Evolutionary conservation across 2,113 vertebrate species (phyloP).

Genomic region (Nibea albiflora): DNA sequence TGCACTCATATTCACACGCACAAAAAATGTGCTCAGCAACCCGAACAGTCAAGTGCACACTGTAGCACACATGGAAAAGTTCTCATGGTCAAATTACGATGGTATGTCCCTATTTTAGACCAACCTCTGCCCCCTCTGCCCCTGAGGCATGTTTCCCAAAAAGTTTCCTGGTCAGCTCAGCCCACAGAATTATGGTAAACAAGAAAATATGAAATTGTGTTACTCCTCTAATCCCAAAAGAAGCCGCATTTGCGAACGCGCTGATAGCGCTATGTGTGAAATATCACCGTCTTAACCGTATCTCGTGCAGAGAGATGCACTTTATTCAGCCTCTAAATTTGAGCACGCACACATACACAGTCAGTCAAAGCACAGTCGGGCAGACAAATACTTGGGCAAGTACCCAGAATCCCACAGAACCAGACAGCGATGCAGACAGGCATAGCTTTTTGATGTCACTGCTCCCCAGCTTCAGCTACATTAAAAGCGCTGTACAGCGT

Average conservation of each 20-base stretch:
- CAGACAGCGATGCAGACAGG: slow-evolving; percentile 33
- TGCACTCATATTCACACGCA: neutral
- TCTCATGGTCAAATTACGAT: slow-evolving; percentile 66
- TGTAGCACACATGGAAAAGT: slow-evolving; percentile 47
- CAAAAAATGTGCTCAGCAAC: slow-evolving; percentile 22
- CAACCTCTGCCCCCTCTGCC: slow-evolving; percentile 51
- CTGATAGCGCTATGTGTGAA: neutral
- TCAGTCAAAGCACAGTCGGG: slow-evolving; percentile 35
- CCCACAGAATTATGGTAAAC: neutral
- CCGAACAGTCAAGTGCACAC: slow-evolving; percentile 24
- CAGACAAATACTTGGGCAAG: slow-evolving; percentile 30
- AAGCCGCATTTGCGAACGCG: neutral
- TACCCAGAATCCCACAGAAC: slow-evolving; percentile 44
- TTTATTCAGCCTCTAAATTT: slow-evolving; percentile 9
- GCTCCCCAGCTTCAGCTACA: slow-evolving; percentile 10
- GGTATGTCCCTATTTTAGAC: slow-evolving; percentile 54
- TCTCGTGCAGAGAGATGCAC: neutral
- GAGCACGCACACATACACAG: slow-evolving; percentile 12
- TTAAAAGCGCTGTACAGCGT: neutral
- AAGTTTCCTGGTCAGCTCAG: slow-evolving; percentile 37
- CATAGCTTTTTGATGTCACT: neutral
- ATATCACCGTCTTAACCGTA: neutral
- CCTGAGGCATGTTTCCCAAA: slow-evolving; percentile 48
- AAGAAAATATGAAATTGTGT: neutral
- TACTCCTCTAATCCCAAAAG: neutral